Conservation (phyloP, 2,113 vertebrate species). For the Baryphthengus martii region DNA sequence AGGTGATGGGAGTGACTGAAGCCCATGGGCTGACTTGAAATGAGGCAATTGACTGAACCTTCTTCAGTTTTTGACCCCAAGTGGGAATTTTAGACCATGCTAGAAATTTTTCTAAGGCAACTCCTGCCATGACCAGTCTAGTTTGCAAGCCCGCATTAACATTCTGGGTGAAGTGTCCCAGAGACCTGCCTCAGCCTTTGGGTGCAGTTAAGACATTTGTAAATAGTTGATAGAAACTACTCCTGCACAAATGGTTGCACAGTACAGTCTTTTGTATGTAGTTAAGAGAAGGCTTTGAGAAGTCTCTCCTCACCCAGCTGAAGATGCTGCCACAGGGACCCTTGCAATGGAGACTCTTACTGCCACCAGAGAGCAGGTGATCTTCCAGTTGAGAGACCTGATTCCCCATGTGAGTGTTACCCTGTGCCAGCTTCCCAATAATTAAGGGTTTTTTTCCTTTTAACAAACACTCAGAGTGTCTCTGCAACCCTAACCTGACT, state of each 20-base stretch:
- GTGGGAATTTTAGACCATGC: neutral
- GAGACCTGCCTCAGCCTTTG: neutral
- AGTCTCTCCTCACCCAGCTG: neutral
- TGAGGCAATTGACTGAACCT: neutral
- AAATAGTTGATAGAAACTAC: neutral
- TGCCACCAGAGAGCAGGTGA: neutral
- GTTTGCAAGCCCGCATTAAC: fast-evolving
- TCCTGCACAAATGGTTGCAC: neutral
- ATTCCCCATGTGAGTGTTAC: neutral
- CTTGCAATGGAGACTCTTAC: neutral
- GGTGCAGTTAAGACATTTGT: neutral
- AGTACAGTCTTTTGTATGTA: neutral
- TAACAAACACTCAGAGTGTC: neutral
- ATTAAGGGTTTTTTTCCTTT: neutral
- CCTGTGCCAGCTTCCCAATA: neutral
- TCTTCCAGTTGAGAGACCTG: neutral
- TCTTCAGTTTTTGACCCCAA: neutral
- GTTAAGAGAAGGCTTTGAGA: neutral
- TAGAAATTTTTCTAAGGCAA: neutral
- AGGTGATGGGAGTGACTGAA: neutral
- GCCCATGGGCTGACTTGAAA: neutral
- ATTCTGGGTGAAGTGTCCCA: neutral
- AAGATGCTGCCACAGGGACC: neutral
- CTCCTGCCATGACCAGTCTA: neutral
- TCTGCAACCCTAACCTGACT: neutral